Evolutionary conservation across 2,797 vertebrate genomes (phyloP).

Genomic region (Borostomias antarcticus): DNA sequence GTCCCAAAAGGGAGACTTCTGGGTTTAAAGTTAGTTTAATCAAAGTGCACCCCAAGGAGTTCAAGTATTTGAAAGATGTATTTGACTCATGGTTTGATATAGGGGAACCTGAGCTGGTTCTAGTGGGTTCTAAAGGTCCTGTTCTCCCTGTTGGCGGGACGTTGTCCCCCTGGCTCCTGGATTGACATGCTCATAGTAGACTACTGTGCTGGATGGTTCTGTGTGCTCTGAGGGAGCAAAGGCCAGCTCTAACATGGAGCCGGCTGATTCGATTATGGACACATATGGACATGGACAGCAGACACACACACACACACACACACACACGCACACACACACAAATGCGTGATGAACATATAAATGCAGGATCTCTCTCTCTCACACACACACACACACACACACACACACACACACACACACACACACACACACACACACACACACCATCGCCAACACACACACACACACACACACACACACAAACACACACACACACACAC

Average conservation of each 20-base stretch:
- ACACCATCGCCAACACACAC: too few species aligned
- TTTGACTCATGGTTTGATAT: too few species aligned
- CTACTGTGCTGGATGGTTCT: neutral
- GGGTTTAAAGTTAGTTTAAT: neutral
- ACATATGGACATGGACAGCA: slow-evolving; percentile 18
- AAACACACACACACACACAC: slow-evolving; percentile 26
- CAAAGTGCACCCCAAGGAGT: neutral
- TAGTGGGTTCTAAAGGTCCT: neutral
- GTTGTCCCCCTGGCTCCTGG: neutral
- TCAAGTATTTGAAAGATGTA: neutral
- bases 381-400: too few species aligned
- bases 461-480: slow-evolving; percentile 22
- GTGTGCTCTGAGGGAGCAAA: neutral
- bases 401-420: too few species aligned
- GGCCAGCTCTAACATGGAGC: neutral
- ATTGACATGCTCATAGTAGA: neutral
- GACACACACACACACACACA: slow-evolving; percentile 26
- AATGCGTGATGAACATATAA: too few species aligned
- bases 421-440: too few species aligned
- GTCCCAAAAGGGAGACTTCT: neutral
- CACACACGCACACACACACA: slow-evolving; percentile 24
- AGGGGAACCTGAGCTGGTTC: neutral
- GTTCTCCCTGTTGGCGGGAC: neutral
- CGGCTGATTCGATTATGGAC: neutral
- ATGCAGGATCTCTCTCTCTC: too few species aligned